Percentiles rank a stretch among this genome's conserved stretches.
Evolutionary conservation across 2,113 vertebrate genomes (phyloP).

Genomic region (Colinus virginianus): DNA sequence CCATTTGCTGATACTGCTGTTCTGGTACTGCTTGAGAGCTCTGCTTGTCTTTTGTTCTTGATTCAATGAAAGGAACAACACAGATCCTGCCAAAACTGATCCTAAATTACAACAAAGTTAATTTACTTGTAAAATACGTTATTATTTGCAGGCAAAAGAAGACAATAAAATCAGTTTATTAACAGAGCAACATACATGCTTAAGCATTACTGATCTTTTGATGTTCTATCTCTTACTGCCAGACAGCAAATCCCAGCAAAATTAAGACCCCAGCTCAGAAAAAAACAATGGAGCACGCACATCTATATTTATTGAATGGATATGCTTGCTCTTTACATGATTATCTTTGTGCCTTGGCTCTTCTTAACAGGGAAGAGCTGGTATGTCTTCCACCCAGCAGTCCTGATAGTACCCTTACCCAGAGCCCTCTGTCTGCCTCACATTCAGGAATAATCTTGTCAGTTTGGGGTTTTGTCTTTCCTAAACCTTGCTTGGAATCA

Average conservation of each 20-base stretch:
- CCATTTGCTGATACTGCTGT: neutral
- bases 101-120: neutral
- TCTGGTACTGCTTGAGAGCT: neutral
- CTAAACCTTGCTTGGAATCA: neutral
- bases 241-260: neutral
- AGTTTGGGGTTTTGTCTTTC: neutral
- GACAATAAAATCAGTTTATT: slow-evolving; percentile 1
- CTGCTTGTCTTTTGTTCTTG: neutral
- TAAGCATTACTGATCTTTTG: neutral
- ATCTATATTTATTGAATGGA: neutral
- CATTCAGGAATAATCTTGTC: neutral
- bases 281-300: neutral
- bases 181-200: neutral
- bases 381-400: neutral
- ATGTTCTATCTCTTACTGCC: neutral
- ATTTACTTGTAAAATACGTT: neutral
- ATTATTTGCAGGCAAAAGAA: neutral
- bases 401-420: neutral
- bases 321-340: neutral
- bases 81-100: neutral
- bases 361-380: neutral
- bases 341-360: neutral
- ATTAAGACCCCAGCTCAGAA: neutral
- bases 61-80: neutral
- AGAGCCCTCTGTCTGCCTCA: neutral